A percentile compares a stretch with the other conserved stretches of the same genome.
Evolutionary conservation across 2,888 invertebrate genomes (phyloP).

Genomic region (Orthosia gracilis): DNA sequence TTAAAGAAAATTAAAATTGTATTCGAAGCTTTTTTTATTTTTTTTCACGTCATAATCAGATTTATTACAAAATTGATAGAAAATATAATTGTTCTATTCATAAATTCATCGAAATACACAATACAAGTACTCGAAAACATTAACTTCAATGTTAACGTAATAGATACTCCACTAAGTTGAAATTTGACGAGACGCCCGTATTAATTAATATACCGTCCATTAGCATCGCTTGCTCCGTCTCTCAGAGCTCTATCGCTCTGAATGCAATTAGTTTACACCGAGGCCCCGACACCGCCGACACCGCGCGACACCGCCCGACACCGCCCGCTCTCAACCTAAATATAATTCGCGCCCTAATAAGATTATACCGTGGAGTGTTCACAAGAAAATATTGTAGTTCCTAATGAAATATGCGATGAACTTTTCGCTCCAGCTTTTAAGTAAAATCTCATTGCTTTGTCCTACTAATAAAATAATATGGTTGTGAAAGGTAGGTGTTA

Average conservation of each 20-base stretch:
- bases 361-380: conserved; percentile 84
- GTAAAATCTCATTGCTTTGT: conserved; percentile 37
- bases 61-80: background rate
- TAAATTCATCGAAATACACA: conserved; percentile 25
- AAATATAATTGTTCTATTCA: background rate
- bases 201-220: conserved; percentile 90
- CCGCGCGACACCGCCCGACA: conserved; percentile 82
- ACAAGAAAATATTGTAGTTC: conserved; percentile 84
- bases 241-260: conserved; percentile 84
- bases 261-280: conserved; percentile 87
- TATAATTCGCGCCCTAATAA: conserved; percentile 87
- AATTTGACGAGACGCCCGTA: conserved; percentile 87
- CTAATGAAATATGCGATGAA: conserved; percentile 74
- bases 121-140: conserved; percentile 51
- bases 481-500: too few relatives aligned
- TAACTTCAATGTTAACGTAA: conserved; percentile 73
- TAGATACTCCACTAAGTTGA: conserved; percentile 82
- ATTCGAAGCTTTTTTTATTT: too few relatives aligned
- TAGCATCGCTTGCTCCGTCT: conserved; percentile 87
- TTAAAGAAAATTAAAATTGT: too few relatives aligned
- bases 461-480: too few relatives aligned
- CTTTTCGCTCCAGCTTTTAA: conserved; percentile 58
- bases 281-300: conserved; percentile 82
- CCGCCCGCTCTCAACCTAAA: conserved; percentile 84
- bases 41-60: background rate